These are phyloP conservation scores for Gadus macrocephalus DNA, from an alignment of 2,113 vertebrate genomes.

Conservation along the genomic window DNA sequence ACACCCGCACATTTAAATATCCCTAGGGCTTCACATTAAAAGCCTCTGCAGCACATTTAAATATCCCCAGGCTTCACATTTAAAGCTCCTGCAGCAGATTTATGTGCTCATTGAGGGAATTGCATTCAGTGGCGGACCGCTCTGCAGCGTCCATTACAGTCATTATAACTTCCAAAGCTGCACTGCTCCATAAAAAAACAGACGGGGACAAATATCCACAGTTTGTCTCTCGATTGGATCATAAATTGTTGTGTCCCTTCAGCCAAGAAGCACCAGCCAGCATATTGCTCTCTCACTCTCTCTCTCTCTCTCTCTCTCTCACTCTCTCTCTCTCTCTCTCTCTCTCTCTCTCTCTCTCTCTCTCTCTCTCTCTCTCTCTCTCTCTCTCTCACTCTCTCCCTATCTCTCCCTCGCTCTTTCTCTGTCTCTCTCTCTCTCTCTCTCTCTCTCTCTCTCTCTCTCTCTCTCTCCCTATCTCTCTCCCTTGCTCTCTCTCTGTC, in stretches of 20 bases:
- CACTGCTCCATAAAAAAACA: constrained; percentile 56
- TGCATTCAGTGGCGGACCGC: constrained; percentile 61
- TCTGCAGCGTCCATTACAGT: constrained; percentile 70
- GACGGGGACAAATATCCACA: constrained; percentile 40
- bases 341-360: background rate
- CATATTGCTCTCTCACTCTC: constrained; percentile 44
- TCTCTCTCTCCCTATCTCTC: too few relatives aligned
- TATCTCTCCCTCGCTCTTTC: too few relatives aligned
- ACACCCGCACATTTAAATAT: constrained; percentile 73
- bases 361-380: constrained; percentile 1
- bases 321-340: constrained; percentile 6
- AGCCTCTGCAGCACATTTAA: constrained; percentile 70
- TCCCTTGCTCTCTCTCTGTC: too few relatives aligned
- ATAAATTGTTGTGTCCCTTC: constrained; percentile 62
- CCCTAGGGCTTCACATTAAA: constrained; percentile 64
- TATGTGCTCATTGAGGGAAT: constrained; percentile 71
- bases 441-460: too few relatives aligned
- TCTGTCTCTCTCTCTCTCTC: too few relatives aligned
- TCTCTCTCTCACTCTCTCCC: too few relatives aligned
- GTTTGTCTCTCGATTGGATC: constrained; percentile 65
- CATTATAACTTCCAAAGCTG: constrained; percentile 59
- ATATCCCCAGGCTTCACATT: constrained; percentile 64
- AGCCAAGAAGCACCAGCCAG: constrained; percentile 57
- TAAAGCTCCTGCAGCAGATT: constrained; percentile 68
- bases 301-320: background rate